Base-by-base conservation (phyloP, 2,888 invertebrate species). In the Drosophila greeni region DNA sequence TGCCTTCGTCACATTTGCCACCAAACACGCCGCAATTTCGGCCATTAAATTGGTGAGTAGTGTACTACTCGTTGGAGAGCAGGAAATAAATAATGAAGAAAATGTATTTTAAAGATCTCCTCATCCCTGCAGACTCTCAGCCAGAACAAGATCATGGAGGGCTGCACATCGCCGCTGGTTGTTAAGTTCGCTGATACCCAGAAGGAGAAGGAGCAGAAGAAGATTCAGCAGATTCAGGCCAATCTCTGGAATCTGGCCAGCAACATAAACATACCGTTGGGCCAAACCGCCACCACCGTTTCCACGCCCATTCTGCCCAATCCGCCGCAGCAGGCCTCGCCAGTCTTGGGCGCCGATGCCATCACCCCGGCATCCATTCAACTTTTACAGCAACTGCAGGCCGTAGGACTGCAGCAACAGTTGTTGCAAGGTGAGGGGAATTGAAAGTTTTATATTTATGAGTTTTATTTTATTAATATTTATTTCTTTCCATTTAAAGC, bases 121-220 rank as follows among this genome's bases (percentile, higher is more conserved):
- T n/a, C 33, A 29, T 20, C 39, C 11, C 18, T 18, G 24, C n/a
- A 92, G 92, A 91, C 93, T 72, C 90, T 99, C 91, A 98, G 99
- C 91, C 99, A 99, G 90, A 98, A 97, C 88, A 96, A 97, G 90
- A 99, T 98, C 84, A 98, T 99, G 98, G 99, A 99, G 91, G 99
- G 99, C 51, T 99, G 99, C 90, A 97, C 97, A 75, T 97, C 98
- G 79, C 98, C 99, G 40, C 90, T 99, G 84, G 99, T 99, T 62
- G 99, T 99, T 40, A 99, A 99, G 90, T 99, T 99, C 89, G 99
- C 99, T 55, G 99, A 99, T 89, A 98, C 99, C 68, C 98, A 98
- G 88, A 98, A 98, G 88, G 99, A 99, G 88, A 99, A 99, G 89
- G 98, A 99, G 89, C 95, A 96, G 89, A 98, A 98, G 90, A 94